A percentile compares a stretch with the other conserved stretches of the same genome.
Evolutionary conservation across 64 coral and sea anemone genomes (phyloP).

Genomic region (Montipora sp.): DNA sequence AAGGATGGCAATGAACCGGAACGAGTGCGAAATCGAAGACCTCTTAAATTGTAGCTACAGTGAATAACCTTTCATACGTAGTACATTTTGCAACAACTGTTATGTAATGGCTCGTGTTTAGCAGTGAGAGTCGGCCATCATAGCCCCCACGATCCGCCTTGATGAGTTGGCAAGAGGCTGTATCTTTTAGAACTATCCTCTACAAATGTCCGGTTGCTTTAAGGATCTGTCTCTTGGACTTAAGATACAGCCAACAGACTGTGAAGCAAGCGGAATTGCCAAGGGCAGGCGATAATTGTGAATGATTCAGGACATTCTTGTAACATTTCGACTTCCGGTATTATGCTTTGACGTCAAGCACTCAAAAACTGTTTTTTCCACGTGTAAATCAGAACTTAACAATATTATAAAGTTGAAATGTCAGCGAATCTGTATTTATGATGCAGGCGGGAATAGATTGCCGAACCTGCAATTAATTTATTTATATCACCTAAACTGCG

Average conservation of each 20-base stretch:
- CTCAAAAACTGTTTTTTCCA: not conserved
- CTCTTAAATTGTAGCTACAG: not conserved
- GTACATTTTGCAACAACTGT: too few relatives aligned
- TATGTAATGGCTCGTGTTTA: too few relatives aligned
- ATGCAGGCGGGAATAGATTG: not conserved
- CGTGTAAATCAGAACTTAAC: not conserved
- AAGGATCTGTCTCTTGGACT: too few relatives aligned
- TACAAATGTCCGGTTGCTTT: too few relatives aligned
- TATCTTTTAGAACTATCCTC: too few relatives aligned
- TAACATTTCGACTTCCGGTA: not conserved
- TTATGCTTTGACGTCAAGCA: not conserved
- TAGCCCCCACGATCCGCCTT: not conserved
- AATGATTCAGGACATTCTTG: not conserved
- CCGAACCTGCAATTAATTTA: not conserved
- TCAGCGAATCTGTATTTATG: conserved; percentile 6
- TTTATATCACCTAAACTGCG: not conserved
- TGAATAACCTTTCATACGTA: not conserved
- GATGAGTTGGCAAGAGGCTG: not conserved
- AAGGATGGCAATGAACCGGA: not conserved
- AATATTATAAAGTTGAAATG: not conserved
- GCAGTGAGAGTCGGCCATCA: too few relatives aligned
- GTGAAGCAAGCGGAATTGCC: too few relatives aligned
- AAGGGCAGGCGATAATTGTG: not conserved
- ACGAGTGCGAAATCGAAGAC: too few relatives aligned
- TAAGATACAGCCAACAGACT: too few relatives aligned